A percentile compares a stretch with the other conserved stretches of the same genome.
Conservation (phyloP, 2,113 vertebrate genomes). For the Myotis yumanensis region DNA sequence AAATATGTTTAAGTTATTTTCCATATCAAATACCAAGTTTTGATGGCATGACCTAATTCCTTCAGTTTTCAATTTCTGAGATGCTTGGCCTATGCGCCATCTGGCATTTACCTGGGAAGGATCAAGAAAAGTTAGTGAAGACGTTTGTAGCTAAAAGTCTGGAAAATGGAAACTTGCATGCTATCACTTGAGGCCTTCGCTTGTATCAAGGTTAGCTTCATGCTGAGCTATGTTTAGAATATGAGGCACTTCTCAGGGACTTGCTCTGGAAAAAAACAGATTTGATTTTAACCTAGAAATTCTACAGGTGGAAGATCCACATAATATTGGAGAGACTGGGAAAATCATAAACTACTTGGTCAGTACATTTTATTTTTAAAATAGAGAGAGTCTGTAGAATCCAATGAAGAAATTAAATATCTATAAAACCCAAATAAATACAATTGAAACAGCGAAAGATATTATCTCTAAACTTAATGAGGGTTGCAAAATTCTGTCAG, state of each 20-base stretch:
- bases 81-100: neutral
- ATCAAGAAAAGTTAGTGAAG: neutral
- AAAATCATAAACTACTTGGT: neutral
- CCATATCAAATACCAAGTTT: constrained; percentile 1
- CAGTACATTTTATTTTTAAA: neutral
- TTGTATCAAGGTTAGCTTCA: neutral
- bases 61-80: neutral
- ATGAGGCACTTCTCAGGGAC: fast-evolving
- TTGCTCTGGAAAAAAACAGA: neutral
- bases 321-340: neutral
- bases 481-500: neutral
- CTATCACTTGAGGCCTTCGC: neutral
- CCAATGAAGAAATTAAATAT: neutral
- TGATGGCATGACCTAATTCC: neutral
- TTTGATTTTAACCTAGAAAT: neutral
- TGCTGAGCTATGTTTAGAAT: neutral
- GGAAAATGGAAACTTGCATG: neutral
- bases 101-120: neutral
- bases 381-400: neutral
- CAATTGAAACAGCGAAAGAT: neutral
- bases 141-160: neutral
- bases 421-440: neutral
- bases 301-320: neutral
- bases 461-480: neutral
- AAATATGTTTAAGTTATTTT: constrained; percentile 20